Evolutionary conservation across 1,140 invertebrate genomes (phyloP).

Genomic region (Dufourea novaeangliae): DNA sequence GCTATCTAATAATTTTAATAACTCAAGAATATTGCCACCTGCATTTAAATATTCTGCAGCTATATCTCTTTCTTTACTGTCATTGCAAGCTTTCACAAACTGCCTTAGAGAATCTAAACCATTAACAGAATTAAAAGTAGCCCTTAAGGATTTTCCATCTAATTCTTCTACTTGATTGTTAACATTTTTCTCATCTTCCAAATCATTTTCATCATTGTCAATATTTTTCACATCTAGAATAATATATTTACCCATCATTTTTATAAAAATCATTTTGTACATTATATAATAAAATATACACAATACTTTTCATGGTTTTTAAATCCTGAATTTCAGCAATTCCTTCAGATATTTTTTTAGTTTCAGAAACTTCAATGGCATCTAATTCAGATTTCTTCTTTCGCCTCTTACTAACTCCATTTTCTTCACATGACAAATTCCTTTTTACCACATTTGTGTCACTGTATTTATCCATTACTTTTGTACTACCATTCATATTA

Average conservation of each 20-base stretch:
- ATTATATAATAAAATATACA: background rate
- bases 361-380: background rate
- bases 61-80: conserved; percentile 80
- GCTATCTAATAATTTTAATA: conserved; percentile 83
- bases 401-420: background rate
- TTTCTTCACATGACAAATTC: background rate
- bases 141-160: conserved; percentile 62
- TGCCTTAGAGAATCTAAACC: conserved; percentile 49
- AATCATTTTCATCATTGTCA: conserved; percentile 1
- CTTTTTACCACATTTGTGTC: background rate
- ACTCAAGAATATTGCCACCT: conserved; percentile 86
- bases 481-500: background rate
- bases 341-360: background rate
- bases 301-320: conserved; percentile 18
- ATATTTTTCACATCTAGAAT: conserved; percentile 1
- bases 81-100: conserved; percentile 64
- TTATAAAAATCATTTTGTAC: background rate
- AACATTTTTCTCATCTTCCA: background rate
- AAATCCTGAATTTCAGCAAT: conserved; percentile 1
- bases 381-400: background rate
- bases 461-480: background rate
- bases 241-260: background rate
- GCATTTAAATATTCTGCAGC: conserved; percentile 85
- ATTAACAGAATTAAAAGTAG: conserved; percentile 51
- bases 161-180: conserved; percentile 34